Conservation (phyloP, 2,113 vertebrate species). For the Trinectes maculatus region DNA sequence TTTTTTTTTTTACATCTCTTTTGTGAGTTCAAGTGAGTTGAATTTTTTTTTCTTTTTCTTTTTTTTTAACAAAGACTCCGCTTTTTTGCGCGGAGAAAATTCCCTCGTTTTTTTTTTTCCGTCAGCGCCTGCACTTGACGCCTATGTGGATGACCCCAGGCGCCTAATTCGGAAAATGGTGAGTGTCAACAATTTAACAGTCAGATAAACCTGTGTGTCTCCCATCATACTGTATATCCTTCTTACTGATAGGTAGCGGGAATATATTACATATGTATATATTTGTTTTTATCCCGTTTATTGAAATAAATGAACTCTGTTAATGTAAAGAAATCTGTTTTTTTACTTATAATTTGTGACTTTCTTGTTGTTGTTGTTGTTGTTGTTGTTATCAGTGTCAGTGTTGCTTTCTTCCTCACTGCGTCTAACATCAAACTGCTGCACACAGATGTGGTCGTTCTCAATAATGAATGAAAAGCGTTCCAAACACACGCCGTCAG, state of each 20-base stretch:
- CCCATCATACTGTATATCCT: constrained; percentile 1
- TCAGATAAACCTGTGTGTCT: background rate
- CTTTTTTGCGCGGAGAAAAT: constrained; percentile 47
- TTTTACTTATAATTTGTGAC: background rate
- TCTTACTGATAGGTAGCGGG: background rate
- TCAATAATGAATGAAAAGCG: background rate
- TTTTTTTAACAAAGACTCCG: constrained; percentile 39
- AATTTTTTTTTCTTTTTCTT: constrained; percentile 11
- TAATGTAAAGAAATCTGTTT: constrained; percentile 3
- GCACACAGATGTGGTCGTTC: constrained; percentile 4
- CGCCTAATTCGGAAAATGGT: constrained; percentile 66
- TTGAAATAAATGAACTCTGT: background rate
- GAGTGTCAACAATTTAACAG: constrained; percentile 70
- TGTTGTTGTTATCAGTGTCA: constrained; percentile 16
- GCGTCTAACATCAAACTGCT: constrained; percentile 19
- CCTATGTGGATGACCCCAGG: constrained; percentile 65
- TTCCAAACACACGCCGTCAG: background rate
- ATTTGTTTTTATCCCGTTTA: background rate
- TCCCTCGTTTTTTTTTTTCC: constrained; percentile 23
- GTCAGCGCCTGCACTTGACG: constrained; percentile 50
- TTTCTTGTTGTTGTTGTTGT: constrained; percentile 2
- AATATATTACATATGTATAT: background rate
- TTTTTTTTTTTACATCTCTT: constrained; percentile 25
- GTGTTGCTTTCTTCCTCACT: constrained; percentile 18
- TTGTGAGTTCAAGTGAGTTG: constrained; percentile 44